These are phyloP conservation scores for Mareca strepera DNA, from an alignment of 2,797 vertebrate species.

Conservation along the genomic window DNA sequence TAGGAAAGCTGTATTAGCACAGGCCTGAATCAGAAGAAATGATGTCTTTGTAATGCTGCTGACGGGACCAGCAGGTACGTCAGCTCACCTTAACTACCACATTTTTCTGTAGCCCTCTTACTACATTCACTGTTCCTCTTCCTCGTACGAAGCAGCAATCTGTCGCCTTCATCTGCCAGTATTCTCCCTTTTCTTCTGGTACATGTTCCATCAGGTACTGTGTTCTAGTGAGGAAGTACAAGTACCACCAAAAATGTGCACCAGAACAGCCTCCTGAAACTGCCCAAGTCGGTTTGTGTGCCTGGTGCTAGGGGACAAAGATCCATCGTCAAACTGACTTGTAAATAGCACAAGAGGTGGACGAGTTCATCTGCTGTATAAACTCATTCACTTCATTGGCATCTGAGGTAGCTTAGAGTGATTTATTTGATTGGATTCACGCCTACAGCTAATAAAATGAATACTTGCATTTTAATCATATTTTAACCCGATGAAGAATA, in stretches of 20 bases:
- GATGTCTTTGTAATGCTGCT: background rate
- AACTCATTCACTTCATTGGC: background rate
- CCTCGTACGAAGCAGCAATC: background rate
- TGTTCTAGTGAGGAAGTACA: background rate
- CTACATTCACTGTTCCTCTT: background rate
- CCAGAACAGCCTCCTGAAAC: background rate
- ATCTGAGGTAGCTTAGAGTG: background rate
- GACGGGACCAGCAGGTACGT: accelerated
- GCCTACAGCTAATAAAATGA: background rate
- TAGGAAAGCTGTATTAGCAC: background rate
- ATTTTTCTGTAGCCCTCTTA: background rate
- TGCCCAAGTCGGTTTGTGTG: background rate
- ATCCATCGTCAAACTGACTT: background rate
- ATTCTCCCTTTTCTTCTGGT: background rate
- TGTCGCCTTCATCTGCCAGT: background rate
- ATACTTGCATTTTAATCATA: background rate
- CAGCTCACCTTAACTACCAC: background rate
- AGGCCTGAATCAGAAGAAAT: background rate
- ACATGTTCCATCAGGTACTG: background rate
- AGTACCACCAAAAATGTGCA: background rate
- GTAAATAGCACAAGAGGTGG: background rate
- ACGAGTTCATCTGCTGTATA: background rate
- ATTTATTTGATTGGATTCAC: background rate
- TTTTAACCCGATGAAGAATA: background rate
- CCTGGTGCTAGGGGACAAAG: background rate